These are phyloP conservation scores for Thymallus thymallus DNA, from an alignment of 2,113 vertebrate genomes.

Conservation along the genomic window DNA sequence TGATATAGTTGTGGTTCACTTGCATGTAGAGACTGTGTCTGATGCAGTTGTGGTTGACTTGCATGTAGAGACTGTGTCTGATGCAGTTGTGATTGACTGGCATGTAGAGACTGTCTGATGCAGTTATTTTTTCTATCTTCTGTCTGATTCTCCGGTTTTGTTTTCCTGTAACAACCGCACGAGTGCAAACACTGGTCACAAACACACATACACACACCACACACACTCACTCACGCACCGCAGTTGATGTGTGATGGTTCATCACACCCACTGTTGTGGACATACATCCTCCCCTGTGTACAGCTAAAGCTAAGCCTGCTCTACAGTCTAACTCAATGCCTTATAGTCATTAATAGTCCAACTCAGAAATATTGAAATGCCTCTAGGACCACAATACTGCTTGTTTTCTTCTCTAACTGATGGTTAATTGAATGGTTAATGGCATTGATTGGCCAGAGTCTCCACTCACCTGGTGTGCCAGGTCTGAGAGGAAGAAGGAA, in stretches of 20 bases:
- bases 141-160: constrained; percentile 62
- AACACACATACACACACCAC: constrained; percentile 2
- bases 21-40: no score
- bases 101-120: constrained; percentile 55
- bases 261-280: constrained; percentile 54
- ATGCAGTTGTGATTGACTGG: constrained; percentile 70
- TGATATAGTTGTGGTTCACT: no score
- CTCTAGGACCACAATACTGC: not conserved
- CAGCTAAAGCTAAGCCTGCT: constrained; percentile 46
- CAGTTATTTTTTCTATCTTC: no score
- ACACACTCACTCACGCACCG: constrained; percentile 29
- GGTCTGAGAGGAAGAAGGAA: no score
- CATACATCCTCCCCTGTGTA: constrained; percentile 45
- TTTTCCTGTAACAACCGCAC: constrained; percentile 70
- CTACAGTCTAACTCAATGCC: not conserved
- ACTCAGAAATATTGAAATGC: no score
- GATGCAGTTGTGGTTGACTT: constrained; percentile 68
- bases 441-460: no score
- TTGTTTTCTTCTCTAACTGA: not conserved
- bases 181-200: constrained; percentile 70
- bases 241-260: constrained; percentile 43
- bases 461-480: no score
- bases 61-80: constrained; percentile 59
- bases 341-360: not conserved
- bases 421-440: no score